These are phyloP conservation scores for Echiichthys vipera DNA, from an alignment of 2,797 vertebrate species.

Conservation along the genomic window DNA sequence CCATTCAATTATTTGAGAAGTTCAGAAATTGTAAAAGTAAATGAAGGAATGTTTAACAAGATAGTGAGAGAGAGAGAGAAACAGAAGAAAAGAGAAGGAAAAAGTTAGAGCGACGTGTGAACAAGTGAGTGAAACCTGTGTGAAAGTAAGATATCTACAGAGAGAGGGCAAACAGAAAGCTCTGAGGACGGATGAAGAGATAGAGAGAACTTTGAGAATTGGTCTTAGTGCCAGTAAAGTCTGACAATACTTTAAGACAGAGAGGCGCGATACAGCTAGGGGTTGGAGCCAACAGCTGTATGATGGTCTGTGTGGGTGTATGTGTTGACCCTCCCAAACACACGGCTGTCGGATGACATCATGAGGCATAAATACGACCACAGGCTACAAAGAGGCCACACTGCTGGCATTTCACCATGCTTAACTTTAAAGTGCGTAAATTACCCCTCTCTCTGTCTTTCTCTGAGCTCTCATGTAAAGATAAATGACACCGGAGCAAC, in stretches of 20 bases:
- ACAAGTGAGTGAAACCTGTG: slow-evolving; percentile 58
- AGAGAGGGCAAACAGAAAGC: slow-evolving; percentile 45
- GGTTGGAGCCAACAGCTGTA: slow-evolving; percentile 69
- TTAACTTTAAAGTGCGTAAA: slow-evolving; percentile 41
- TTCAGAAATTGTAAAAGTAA: slow-evolving; percentile 46
- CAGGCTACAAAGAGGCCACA: slow-evolving; percentile 72
- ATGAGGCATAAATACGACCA: slow-evolving; percentile 80
- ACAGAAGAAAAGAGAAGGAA: background rate
- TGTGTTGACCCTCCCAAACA: slow-evolving; percentile 74
- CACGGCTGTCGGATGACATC: slow-evolving; percentile 80
- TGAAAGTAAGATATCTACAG: slow-evolving; percentile 60
- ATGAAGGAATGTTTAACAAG: slow-evolving; percentile 30
- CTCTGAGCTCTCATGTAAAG: slow-evolving; percentile 24
- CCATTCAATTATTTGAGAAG: slow-evolving; percentile 27
- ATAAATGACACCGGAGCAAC: slow-evolving; percentile 36
- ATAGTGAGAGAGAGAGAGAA: background rate
- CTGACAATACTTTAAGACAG: slow-evolving; percentile 40
- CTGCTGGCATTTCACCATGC: slow-evolving; percentile 62
- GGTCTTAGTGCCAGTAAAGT: slow-evolving; percentile 42
- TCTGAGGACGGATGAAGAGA: slow-evolving; percentile 31
- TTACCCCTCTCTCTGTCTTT: slow-evolving; percentile 27
- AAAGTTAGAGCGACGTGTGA: slow-evolving; percentile 34
- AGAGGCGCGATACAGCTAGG: slow-evolving; percentile 26
- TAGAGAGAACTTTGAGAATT: slow-evolving; percentile 25
- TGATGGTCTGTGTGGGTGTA: slow-evolving; percentile 65